Percentiles rank a stretch among this genome's conserved stretches.
phyloP scores from a whole-genome alignment of 2,888 invertebrate species.

The Nomada ruficornis region DNA sequence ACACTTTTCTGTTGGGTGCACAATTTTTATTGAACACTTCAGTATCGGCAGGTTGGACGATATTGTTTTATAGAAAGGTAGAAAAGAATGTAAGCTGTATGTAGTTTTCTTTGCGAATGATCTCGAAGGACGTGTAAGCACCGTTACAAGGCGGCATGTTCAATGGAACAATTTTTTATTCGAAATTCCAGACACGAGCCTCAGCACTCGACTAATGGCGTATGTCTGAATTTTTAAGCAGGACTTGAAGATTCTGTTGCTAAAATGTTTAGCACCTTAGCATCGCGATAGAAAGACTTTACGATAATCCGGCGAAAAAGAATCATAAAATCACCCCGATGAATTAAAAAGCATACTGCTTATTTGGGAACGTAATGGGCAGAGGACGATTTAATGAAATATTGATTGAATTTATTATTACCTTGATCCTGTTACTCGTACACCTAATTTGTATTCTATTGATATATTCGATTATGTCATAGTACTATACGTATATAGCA shows the following conservation, averaged over 20 bases:
- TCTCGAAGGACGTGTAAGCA: conserved; percentile 29
- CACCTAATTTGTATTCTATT: neutral
- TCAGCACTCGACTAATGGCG: neutral
- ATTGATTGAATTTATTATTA: neutral
- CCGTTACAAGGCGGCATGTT: conserved; percentile 22
- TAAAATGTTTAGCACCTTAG: neutral
- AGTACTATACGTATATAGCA: neutral
- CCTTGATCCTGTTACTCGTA: neutral
- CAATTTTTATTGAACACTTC: no score
- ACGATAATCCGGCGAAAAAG: neutral
- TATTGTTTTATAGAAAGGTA: no score
- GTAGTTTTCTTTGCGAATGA: conserved; percentile 17
- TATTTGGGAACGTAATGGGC: neutral
- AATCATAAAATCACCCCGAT: neutral
- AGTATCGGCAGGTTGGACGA: no score
- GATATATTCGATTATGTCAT: conserved; percentile 8
- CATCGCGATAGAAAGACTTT: neutral
- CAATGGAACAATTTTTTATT: conserved; percentile 20
- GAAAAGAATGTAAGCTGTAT: no score
- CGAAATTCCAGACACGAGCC: conserved; percentile 21
- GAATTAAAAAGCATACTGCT: neutral
- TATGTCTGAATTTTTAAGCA: conserved; percentile 18
- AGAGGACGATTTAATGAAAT: neutral
- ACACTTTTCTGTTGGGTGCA: no score
- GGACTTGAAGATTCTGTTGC: neutral